Percentiles rank a stretch among this genome's conserved stretches.
Evolutionary conservation across 2,888 invertebrate genomes (phyloP).

Genomic region (Xanthorhoe spadicearia): DNA sequence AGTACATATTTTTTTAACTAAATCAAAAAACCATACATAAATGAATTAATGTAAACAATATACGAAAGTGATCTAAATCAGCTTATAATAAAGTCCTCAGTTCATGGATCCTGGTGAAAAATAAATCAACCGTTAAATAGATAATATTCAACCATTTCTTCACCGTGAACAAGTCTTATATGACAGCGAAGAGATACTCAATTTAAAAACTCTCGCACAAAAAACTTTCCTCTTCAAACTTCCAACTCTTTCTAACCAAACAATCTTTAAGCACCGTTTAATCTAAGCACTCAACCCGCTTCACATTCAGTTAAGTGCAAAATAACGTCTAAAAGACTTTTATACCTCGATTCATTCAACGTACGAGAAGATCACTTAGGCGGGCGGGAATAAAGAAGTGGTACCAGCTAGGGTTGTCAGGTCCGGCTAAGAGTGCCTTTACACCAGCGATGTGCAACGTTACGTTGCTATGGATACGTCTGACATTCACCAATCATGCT

Average conservation of each 20-base stretch:
- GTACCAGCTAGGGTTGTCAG: conserved; percentile 9
- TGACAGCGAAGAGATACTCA: background rate
- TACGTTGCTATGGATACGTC: too few relatives aligned
- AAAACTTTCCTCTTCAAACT: conserved; percentile 6
- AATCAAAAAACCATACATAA: too few relatives aligned
- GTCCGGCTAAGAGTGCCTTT: background rate
- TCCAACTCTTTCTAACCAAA: conserved; percentile 24
- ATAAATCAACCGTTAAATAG: too few relatives aligned
- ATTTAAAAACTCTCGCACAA: background rate
- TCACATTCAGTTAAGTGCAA: conserved; percentile 49
- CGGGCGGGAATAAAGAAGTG: conserved; percentile 41
- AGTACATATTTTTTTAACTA: too few relatives aligned
- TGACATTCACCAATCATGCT: too few relatives aligned
- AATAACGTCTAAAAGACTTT: conserved; percentile 52
- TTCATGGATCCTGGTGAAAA: too few relatives aligned
- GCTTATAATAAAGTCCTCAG: too few relatives aligned
- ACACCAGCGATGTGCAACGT: too few relatives aligned
- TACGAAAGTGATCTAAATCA: too few relatives aligned
- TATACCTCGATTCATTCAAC: conserved; percentile 53
- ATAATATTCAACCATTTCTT: too few relatives aligned
- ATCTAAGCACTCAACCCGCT: conserved; percentile 36
- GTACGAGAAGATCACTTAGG: conserved; percentile 51
- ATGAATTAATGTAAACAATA: too few relatives aligned
- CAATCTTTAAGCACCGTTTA: conserved; percentile 31
- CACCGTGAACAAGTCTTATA: background rate